Percentiles rank a stretch among this genome's conserved stretches.
Conservation (phyloP, 2,888 invertebrate species). For the Philaethria dido region DNA sequence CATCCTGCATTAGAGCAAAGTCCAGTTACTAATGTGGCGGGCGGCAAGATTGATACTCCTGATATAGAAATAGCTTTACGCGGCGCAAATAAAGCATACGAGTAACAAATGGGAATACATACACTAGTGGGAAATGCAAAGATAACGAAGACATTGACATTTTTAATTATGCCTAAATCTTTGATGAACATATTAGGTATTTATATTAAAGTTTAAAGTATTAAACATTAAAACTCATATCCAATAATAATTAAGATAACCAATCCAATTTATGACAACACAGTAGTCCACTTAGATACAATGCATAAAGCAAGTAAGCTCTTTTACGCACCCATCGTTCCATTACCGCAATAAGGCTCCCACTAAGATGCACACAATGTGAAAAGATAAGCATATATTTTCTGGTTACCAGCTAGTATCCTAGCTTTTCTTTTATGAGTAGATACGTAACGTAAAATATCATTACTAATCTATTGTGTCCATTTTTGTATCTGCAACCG, state of each 20-base stretch:
- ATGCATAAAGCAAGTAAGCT: constrained; percentile 15
- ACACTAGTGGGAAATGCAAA: constrained; percentile 25
- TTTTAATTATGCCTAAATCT: no score
- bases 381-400: constrained; percentile 59
- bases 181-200: neutral
- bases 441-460: constrained; percentile 31
- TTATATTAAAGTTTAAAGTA: neutral
- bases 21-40: constrained; percentile 43
- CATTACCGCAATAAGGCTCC: constrained; percentile 61
- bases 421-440: no score
- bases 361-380: constrained; percentile 68
- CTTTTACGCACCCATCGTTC: constrained; percentile 36
- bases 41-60: constrained; percentile 42
- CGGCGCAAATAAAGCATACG: constrained; percentile 39
- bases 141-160: constrained; percentile 1
- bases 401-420: constrained; percentile 55
- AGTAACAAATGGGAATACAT: constrained; percentile 34
- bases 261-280: neutral
- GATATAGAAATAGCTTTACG: constrained; percentile 43
- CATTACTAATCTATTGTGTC: constrained; percentile 25
- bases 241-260: neutral
- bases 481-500: constrained; percentile 26
- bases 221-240: neutral
- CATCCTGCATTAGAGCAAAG: constrained; percentile 41
- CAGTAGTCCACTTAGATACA: neutral